Base-by-base conservation (phyloP, 92 coral and sea anemone genomes). In the Parazoanthus darwini region DNA sequence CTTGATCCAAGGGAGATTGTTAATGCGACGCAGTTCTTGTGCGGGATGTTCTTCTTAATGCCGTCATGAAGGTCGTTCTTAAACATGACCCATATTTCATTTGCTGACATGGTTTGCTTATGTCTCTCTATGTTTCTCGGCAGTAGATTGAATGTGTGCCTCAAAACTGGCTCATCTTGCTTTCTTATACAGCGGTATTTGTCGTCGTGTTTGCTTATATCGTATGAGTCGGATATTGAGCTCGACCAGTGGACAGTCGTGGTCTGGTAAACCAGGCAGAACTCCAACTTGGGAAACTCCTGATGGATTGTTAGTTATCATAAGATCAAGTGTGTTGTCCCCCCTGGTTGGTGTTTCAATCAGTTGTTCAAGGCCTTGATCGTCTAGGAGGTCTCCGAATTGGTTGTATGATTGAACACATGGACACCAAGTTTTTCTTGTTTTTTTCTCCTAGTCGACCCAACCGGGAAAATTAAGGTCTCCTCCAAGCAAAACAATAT, bases 151-250 rank as follows among this genome's bases (percentile, higher is more conserved):
- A 2, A 89, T 78, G 9, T 92, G 88, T 48, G 78, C 68, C 51
- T 54, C 65, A 66, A 88, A 83, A 78, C 78, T 88, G 26, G 67
- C 83, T 89, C 93, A 92, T 50, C 74, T 38, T 79, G 93, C 93
- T 29, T 86, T 90, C 73, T 79, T 88, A 74, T 88, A 92, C 1
- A 85, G 85, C 43, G 96, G 94, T 88, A 93, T 89, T 77, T 93
- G 59, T 44, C 92, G 87, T 29, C 87, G 91, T 74, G 29, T 88
- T 87, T 88, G 94, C 35, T 23, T 70, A 86, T 92, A 75, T 6
- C 92, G 90, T 77, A 92, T 90, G 26, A 89, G 89, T 20, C 73
- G 93, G 66, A 82, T 78, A 82, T 88, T 79, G 36, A 88, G 36
- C 8, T 91, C 91, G 2, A 88, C 44, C 75, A 91, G 68, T 22